A percentile compares a stretch with the other conserved stretches of the same genome.
Evolutionary conservation across 2,888 invertebrate genomes (phyloP).

Genomic region (Macrosoma leucophasiata): DNA sequence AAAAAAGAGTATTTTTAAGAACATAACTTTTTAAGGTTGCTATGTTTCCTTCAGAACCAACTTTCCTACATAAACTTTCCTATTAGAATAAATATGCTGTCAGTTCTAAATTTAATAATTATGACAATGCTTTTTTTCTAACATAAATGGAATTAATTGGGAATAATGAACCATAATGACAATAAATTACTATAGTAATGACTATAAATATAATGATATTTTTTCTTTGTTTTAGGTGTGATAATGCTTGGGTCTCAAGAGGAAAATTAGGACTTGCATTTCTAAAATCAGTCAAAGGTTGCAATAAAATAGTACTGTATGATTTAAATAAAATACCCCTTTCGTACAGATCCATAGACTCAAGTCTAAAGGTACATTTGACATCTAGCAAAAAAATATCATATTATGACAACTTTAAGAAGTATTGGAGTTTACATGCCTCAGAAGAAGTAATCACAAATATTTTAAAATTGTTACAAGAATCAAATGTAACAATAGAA

Average conservation of each 20-base stretch:
- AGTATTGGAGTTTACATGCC: constrained; percentile 57
- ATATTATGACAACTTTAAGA: constrained; percentile 50
- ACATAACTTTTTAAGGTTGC: too few relatives aligned
- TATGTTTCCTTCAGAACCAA: too few relatives aligned
- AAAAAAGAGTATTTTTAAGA: too few relatives aligned
- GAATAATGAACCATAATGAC: too few relatives aligned
- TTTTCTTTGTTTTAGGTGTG: constrained; percentile 38
- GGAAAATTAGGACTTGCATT: constrained; percentile 64
- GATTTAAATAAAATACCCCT: constrained; percentile 54
- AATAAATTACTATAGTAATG: constrained; percentile 2
- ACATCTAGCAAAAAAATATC: constrained; percentile 49
- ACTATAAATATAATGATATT: background rate
- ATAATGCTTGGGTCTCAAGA: constrained; percentile 44
- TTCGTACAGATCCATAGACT: constrained; percentile 41
- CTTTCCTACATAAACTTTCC: too few relatives aligned
- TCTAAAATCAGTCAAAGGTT: constrained; percentile 41
- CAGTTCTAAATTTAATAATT: too few relatives aligned
- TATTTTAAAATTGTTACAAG: constrained; percentile 39
- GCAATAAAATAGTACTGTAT: constrained; percentile 51
- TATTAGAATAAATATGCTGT: too few relatives aligned
- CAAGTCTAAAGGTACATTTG: constrained; percentile 41
- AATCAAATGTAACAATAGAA: constrained; percentile 37
- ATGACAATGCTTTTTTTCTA: too few relatives aligned
- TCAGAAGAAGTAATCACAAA: constrained; percentile 40
- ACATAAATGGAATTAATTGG: too few relatives aligned